phyloP scores from a whole-genome alignment of 2,113 vertebrate species.

The Hepsetus odoe region DNA sequence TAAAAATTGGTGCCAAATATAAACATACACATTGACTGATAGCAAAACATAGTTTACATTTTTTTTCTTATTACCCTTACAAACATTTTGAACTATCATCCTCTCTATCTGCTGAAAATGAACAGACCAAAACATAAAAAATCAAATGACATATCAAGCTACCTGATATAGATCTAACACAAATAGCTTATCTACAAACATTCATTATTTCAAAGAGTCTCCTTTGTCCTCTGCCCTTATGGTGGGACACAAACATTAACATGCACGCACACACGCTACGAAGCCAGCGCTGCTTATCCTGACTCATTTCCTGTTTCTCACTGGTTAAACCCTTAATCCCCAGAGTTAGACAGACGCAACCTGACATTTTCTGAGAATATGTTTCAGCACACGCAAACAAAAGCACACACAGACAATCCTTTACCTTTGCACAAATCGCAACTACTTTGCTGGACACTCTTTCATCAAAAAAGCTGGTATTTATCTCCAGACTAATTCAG shows the following conservation, averaged over 20 bases:
- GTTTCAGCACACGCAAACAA: neutral
- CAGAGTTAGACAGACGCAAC: constrained; percentile 12
- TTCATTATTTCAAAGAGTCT: neutral
- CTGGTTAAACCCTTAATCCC: constrained; percentile 37
- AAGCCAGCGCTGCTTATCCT: neutral
- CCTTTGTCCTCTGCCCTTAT: neutral
- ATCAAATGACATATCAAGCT: neutral
- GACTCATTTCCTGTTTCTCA: neutral
- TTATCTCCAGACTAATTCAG: neutral
- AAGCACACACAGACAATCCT: neutral
- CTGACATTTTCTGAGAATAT: constrained; percentile 35
- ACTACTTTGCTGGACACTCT: neutral
- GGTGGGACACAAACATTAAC: neutral
- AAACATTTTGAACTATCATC: no score
- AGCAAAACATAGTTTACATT: no score
- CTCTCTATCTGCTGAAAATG: neutral
- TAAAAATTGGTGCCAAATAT: no score
- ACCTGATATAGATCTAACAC: neutral
- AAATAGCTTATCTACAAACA: neutral
- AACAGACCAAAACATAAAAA: neutral
- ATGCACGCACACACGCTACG: neutral
- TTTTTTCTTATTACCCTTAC: no score
- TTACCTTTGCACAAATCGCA: neutral
- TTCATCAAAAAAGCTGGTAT: neutral
- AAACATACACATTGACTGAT: no score